Conservation (phyloP, 2,888 invertebrate species). For the Ectropis crepuscularia region DNA sequence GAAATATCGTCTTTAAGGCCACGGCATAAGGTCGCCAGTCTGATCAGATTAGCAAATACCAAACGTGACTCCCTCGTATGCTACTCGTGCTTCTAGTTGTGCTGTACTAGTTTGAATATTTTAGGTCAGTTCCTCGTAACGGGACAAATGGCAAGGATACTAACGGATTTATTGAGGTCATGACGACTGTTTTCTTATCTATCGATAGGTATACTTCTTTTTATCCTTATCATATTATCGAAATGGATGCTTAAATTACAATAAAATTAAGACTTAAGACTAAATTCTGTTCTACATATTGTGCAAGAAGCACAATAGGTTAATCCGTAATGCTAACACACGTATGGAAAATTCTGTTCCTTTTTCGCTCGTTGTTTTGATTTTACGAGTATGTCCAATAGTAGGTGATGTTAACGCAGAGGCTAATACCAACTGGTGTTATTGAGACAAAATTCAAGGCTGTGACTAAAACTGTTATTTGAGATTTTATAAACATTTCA, state of each 20-base stretch:
- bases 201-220: too few species aligned
- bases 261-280: background rate
- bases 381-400: too few species aligned
- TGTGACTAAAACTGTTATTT: constrained; percentile 13
- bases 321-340: too few species aligned
- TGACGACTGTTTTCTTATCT: background rate
- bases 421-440: too few species aligned
- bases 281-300: too few species aligned
- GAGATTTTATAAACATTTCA: constrained; percentile 8
- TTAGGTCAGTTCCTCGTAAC: constrained; percentile 28
- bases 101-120: constrained; percentile 16
- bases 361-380: too few species aligned
- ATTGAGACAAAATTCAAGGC: background rate
- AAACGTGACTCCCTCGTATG: constrained; percentile 15
- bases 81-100: background rate
- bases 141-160: constrained; percentile 19
- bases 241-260: background rate
- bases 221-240: too few species aligned
- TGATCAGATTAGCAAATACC: constrained; percentile 14
- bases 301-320: too few species aligned
- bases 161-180: constrained; percentile 20
- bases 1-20: constrained; percentile 16
- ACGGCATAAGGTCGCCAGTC: constrained; percentile 5
- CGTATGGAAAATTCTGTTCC: too few species aligned
- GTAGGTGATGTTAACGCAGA: too few species aligned